Base-by-base conservation (phyloP, 2,797 vertebrate genomes). In the Lagorchestes hirsutus region DNA sequence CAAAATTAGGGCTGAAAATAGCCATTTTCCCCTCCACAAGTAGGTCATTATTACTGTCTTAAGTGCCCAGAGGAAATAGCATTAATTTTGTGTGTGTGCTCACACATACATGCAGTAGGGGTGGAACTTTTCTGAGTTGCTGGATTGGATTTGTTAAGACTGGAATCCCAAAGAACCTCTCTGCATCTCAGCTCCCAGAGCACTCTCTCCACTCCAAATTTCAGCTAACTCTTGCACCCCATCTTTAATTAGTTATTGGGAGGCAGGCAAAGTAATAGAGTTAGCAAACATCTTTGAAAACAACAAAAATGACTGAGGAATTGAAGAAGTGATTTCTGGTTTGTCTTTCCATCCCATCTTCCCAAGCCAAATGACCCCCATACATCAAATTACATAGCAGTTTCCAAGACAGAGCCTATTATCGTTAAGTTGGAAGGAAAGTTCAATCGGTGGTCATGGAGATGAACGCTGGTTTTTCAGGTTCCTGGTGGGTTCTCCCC, bases 391-490 rank as follows among this genome's bases (percentile, higher is more conserved):
- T 98, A 98, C 99, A 99, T 98, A 99, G 99, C 99, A 99, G 99
- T 99, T 99, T 98, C 98, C 98, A 98, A 98, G 99, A 99, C 99
- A 99, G 99, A 99, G 99, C 98, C 99, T 99, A 99, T 99, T 99
- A 99, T 99, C 99, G 98, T 99, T 99, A 99, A 99, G 98, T 99
- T 99, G 99, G 98, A 98, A 99, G 98, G 99, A 99, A 99, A 99
- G 99, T 99, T 99, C 99, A 99, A 98, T 98, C 98, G 97, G 98
- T 99, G 99, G 99, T 99, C 99, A 99, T 99, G 99, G 99, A 99
- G 99, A 99, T 99, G 99, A 99, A 99, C 98, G 99, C 99, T 99
- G 99, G 99, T 99, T 99, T 99, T 99, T 99, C 99, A 99, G 99
- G 99, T 99, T 99, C 98, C 98, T 99, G 98, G 98, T 98, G 98